phyloP scores from a whole-genome alignment of 2,888 invertebrate species.

The Xanthostigma xanthostigma region DNA sequence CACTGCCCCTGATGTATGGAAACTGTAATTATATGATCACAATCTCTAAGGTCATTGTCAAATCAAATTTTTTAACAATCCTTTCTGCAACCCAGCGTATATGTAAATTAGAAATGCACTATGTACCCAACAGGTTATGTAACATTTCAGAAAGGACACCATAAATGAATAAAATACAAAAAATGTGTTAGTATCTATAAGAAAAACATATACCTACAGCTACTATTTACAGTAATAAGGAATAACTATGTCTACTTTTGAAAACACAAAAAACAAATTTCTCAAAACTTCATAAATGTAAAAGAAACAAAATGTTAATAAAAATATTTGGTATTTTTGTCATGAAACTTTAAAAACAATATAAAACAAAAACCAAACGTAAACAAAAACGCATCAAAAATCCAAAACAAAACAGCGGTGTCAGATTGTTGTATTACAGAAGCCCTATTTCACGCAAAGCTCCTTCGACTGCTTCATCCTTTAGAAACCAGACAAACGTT shows the following conservation, averaged over 20 bases:
- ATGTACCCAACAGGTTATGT: too few species aligned
- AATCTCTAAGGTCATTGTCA: too few species aligned
- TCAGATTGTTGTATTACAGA: slow-evolving; percentile 36
- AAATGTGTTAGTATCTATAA: not conserved
- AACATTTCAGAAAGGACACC: not conserved
- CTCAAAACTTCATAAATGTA: too few species aligned
- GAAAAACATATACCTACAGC: not conserved
- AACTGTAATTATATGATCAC: too few species aligned
- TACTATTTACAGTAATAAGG: not conserved
- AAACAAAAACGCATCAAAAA: slow-evolving; percentile 9
- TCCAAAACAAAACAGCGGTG: not conserved
- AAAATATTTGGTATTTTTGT: too few species aligned
- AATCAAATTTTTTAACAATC: too few species aligned
- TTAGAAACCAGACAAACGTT: slow-evolving; percentile 18
- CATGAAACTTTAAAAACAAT: too few species aligned
- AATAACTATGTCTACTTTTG: not conserved
- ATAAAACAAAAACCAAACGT: not conserved
- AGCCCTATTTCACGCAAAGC: slow-evolving; percentile 89
- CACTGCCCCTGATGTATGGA: too few species aligned
- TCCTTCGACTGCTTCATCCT: slow-evolving; percentile 91
- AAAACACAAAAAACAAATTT: too few species aligned
- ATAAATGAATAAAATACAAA: slow-evolving; percentile 5
- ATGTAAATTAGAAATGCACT: too few species aligned
- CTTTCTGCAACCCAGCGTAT: too few species aligned
- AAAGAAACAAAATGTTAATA: too few species aligned